These are phyloP conservation scores for Heterotis niloticus DNA, from an alignment of 2,113 vertebrate species.

Conservation along the genomic window DNA sequence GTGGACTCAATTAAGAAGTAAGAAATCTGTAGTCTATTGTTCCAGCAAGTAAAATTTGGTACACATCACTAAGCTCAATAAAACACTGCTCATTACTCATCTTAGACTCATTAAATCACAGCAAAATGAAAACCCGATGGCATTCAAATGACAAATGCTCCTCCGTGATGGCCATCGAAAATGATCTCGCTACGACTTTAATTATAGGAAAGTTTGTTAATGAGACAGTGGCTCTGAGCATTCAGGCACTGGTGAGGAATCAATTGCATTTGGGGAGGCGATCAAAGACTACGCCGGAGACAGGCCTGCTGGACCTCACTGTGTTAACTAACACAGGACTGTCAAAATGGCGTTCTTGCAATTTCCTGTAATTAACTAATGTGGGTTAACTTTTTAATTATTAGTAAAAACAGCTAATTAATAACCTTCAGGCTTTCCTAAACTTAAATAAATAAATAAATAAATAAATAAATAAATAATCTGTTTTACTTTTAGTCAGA, in stretches of 20 bases:
- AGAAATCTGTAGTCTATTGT: too few relatives aligned
- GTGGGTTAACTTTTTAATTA: constrained; percentile 18
- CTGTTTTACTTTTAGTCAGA: not conserved
- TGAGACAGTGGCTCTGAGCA: not conserved
- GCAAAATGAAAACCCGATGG: not conserved
- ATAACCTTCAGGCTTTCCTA: not conserved
- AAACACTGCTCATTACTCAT: constrained; percentile 7
- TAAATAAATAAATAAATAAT: not conserved
- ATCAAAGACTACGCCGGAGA: constrained; percentile 13
- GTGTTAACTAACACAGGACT: not conserved
- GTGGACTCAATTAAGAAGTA: too few relatives aligned
- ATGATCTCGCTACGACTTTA: not conserved
- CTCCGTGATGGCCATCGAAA: constrained; percentile 11
- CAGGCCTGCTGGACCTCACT: not conserved
- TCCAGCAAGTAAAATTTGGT: not conserved
- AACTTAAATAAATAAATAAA: not conserved
- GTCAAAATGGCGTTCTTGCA: not conserved
- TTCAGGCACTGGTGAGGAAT: constrained; percentile 6
- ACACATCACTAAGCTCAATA: constrained; percentile 1
- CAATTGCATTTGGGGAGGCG: constrained; percentile 21
- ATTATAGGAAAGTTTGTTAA: constrained; percentile 21
- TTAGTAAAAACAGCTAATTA: constrained; percentile 11
- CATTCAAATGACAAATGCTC: not conserved
- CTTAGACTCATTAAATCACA: not conserved
- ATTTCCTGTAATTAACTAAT: constrained; percentile 22